phyloP scores from a whole-genome alignment of 2,888 invertebrate genomes.

The Hypena proboscidalis region DNA sequence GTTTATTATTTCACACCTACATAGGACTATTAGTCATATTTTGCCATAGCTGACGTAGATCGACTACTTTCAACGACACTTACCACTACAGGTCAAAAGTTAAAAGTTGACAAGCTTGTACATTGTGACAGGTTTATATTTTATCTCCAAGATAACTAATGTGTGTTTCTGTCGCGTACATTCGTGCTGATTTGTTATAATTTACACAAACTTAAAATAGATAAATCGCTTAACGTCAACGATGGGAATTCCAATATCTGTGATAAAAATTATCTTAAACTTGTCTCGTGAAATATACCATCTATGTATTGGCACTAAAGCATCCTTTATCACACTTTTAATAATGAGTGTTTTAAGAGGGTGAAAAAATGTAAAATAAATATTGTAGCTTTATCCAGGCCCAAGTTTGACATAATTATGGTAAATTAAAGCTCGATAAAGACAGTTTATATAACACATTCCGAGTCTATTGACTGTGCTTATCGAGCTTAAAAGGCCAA shows the following conservation, averaged over 20 bases:
- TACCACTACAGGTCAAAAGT: conserved; percentile 7
- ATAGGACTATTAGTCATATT: conserved; percentile 1
- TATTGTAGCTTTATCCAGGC: too few species aligned
- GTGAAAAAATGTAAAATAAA: too few species aligned
- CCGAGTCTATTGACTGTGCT: neutral
- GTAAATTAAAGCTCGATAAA: neutral
- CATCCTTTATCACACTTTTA: too few species aligned
- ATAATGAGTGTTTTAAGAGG: too few species aligned
- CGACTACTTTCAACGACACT: neutral
- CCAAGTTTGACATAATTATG: too few species aligned
- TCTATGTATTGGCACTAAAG: too few species aligned
- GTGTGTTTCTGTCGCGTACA: neutral
- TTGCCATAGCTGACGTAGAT: neutral
- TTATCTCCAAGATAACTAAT: conserved; percentile 3
- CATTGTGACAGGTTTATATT: conserved; percentile 3
- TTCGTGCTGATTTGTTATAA: conserved; percentile 1
- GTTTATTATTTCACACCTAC: too few species aligned
- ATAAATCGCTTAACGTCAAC: too few species aligned
- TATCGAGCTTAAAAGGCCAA: neutral
- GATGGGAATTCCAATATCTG: too few species aligned
- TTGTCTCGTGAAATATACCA: too few species aligned
- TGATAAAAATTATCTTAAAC: neutral
- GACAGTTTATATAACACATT: neutral
- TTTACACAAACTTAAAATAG: neutral
- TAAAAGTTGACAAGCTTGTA: conserved; percentile 9